Conservation (phyloP, 2,113 vertebrate genomes). For the Ciconia maguari region DNA sequence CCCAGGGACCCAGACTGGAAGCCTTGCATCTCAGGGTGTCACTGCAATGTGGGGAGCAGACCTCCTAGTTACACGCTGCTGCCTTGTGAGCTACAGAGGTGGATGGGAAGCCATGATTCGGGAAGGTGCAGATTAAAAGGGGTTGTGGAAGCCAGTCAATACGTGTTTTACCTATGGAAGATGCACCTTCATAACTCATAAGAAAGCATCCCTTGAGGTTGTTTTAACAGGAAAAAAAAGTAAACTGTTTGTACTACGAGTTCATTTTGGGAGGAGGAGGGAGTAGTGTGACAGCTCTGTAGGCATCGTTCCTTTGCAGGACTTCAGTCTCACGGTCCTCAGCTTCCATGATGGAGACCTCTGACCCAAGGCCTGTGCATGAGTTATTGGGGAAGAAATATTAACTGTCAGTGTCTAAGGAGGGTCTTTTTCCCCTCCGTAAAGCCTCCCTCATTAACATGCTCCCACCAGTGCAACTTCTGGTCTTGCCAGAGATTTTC, state of each 20-base stretch:
- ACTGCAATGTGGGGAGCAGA: neutral
- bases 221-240: neutral
- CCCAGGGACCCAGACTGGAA: neutral
- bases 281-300: neutral
- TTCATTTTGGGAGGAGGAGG: neutral
- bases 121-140: neutral
- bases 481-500: neutral
- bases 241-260: neutral
- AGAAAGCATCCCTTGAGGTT: neutral
- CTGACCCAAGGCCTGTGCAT: neutral
- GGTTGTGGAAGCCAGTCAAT: neutral
- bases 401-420: neutral
- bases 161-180: neutral
- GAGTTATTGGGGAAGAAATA: neutral
- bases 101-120: rapidly evolving
- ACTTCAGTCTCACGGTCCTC: neutral
- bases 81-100: neutral
- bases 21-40: neutral
- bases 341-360: neutral
- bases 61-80: neutral
- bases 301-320: neutral
- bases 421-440: neutral
- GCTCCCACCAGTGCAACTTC: neutral
- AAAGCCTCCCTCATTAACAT: neutral
- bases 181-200: neutral